A percentile compares a stretch with the other conserved stretches of the same genome.
Evolutionary conservation across 2,113 vertebrate species (phyloP).

Genomic region (Clarias magur): DNA sequence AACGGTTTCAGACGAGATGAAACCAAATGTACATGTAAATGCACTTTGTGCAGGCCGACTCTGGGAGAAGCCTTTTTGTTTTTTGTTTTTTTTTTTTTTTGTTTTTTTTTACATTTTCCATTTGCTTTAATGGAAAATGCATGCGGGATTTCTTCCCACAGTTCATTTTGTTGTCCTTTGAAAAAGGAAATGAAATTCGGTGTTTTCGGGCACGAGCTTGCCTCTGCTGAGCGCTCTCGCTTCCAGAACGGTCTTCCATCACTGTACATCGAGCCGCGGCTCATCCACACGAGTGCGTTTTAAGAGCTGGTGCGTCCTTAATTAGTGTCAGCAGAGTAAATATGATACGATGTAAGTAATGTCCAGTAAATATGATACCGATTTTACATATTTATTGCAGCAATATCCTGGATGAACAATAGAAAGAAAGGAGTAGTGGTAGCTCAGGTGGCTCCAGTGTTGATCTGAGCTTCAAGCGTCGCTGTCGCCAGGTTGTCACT

Average conservation of each 20-base stretch:
- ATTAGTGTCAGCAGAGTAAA: not conserved
- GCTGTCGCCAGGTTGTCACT: too few relatives aligned
- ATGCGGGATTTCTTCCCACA: not conserved
- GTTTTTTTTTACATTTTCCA: not conserved
- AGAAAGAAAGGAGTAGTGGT: too few relatives aligned
- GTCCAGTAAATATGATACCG: not conserved
- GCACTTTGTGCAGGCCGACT: not conserved
- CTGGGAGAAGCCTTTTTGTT: not conserved
- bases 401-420: too few relatives aligned
- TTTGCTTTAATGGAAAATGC: not conserved
- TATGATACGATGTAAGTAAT: too few relatives aligned
- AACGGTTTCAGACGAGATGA: not conserved
- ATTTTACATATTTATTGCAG: not conserved
- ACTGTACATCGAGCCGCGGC: not conserved
- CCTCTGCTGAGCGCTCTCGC: not conserved
- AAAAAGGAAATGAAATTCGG: not conserved
- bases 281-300: not conserved
- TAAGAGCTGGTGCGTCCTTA: not conserved
- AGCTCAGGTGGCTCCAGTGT: too few relatives aligned
- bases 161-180: not conserved
- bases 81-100: not conserved
- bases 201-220: not conserved
- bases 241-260: not conserved
- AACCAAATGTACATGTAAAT: not conserved
- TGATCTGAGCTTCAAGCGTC: too few relatives aligned